Evolutionary conservation across 2,113 vertebrate species (phyloP).

Genomic region (Amphilophus citrinellus): DNA sequence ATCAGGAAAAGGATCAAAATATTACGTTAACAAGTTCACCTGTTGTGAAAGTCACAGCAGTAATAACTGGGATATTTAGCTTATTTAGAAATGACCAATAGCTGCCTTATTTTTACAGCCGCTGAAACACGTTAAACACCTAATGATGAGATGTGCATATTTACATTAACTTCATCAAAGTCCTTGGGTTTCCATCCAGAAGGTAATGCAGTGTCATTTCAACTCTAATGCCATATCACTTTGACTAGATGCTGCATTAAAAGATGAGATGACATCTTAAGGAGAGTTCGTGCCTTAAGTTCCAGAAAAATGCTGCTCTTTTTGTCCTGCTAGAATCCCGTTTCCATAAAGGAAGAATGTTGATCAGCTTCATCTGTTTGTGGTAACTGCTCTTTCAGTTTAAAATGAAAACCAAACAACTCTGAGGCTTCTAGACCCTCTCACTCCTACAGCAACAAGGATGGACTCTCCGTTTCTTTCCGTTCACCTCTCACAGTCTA

Average conservation of each 20-base stretch:
- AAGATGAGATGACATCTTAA: constrained; percentile 5
- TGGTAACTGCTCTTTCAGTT: constrained; percentile 8
- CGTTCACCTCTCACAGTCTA: constrained; percentile 11
- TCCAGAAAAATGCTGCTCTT: neutral
- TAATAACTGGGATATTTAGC: neutral
- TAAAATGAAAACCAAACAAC: neutral
- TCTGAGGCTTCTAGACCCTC: neutral
- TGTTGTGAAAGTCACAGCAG: constrained; percentile 18
- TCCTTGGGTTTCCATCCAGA: neutral
- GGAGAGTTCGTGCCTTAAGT: neutral
- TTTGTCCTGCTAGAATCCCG: neutral
- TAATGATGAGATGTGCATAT: neutral
- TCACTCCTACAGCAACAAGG: neutral
- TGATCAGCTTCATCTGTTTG: constrained; percentile 9
- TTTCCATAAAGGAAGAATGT: neutral
- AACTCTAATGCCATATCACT: neutral
- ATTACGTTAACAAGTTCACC: constrained; percentile 45
- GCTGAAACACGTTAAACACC: neutral
- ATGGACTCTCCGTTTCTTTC: neutral
- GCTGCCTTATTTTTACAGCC: neutral
- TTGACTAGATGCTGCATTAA: neutral
- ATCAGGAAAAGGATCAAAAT: constrained; percentile 39
- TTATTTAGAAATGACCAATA: neutral
- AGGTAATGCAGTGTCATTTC: neutral
- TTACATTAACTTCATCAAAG: neutral